Base-by-base conservation (phyloP, 2,888 invertebrate species). In the Ophioninae sp. region DNA sequence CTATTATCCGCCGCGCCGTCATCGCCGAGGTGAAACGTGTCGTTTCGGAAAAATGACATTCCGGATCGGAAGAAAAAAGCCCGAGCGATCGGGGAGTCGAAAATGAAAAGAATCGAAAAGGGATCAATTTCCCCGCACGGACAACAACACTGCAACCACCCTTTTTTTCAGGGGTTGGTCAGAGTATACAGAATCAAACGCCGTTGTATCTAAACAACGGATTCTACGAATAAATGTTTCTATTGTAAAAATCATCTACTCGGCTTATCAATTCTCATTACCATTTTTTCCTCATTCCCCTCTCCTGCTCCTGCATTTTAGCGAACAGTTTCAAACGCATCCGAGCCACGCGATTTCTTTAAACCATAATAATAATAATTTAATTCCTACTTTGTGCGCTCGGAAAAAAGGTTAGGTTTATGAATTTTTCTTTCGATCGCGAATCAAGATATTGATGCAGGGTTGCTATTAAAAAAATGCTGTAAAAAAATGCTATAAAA, bases 201-300 rank as follows among this genome's bases (percentile, higher is more conserved):
- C 88, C 88, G 90, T 90, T 90, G 89, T 90, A 90, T 85, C 90
- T 90, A 86, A 82, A 87, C 87, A 87, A 88, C 88, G 89, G 89
- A 89, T 87, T 89, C 89, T 90, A 90, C 88, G 86, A 91, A 91
- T 91, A 91, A 91, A 91, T 91, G 91, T 91, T 91, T 91, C 91
- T 91, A 91, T 91, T 91, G 90, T 90, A 90, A 86, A 86, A 64
- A 82, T 44, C 13, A 10, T 20, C 23, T 20, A 7, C 69, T 44
- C 44, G 50, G 30, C 0, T 64, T 23, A 5, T 70, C 68, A 1
- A 56, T 78, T 56, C 13, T 30, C 65, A 61, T 3, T 30, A 20
- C 61, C 7, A 61, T 30, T 21, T 20, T 44, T 77, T n/a, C 8
- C n/a, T 57, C 59, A 44, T 20, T 39, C 6, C 37, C 39, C n/a